Base-by-base conservation (phyloP, 1,140 invertebrate genomes). In the Hylaeus anthracinus region DNA sequence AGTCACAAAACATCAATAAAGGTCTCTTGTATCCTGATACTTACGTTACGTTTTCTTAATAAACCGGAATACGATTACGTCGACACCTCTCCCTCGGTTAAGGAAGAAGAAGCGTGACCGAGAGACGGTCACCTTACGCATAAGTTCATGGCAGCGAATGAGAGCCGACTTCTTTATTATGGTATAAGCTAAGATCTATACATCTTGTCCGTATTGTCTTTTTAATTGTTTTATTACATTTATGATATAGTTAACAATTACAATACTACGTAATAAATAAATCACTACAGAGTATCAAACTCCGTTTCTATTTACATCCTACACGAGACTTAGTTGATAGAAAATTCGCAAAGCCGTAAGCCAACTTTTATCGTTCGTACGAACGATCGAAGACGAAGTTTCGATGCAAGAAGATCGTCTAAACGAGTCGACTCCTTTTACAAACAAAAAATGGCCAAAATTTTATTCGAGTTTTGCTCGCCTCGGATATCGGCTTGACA, bases 301-400 rank as follows among this genome's bases (percentile, higher is more conserved):
- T 84, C 81, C 72, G 67, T 82, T 79, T 86, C 61, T 86, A 86
- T 85, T 86, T 86, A 86, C 85, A 86, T 60, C 69, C 77, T 78
- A 60, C 58, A 4, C 14, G 26, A 71, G 71, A 45, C 55, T 65
- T 55, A 9, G n/a, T 51, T 14, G 15, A 37, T 60, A 48, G 14
- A 14, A 8, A 48, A 48, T 81, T 65, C 26, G 9, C 58, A 8
- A 55, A 71, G 64, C 48, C 66, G 8, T 60, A 72, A 26, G 15
- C 60, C 15, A 10, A 45, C 55, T 43, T 72, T 26, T 26, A 26
- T 26, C 26, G 5, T 58, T 37, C 12, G 3, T 15, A 70, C 37
- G 15, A 39, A 55, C 2, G 15, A 74, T 61, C 41, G 55, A 53
- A 5, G 5, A 41, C 0, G 26, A 26, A 26, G 26, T 26, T 26